Evolutionary conservation across 2,888 invertebrate species (phyloP), one percentile per base, ranked within the genome.

Genomic region (Troglohyphantes excavatus): DNA sequence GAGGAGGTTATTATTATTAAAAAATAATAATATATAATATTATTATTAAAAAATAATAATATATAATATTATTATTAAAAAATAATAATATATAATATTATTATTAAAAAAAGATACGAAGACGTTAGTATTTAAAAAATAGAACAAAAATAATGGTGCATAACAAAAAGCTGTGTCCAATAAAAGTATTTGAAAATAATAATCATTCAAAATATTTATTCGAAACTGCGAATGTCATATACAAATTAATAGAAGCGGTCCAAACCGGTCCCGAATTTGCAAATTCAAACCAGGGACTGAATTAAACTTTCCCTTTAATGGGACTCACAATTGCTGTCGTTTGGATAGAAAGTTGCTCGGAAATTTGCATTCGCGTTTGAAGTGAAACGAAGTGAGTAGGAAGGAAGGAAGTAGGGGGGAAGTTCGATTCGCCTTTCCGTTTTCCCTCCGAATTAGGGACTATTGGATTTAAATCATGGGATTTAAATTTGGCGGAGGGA

Each of bases 401-500:
- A 72, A 73, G 75, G 75, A 75, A 46, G 73, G 26, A 84, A 65
- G 59, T 11, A 21, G 23, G 19, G 46, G n/a, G 73, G 26, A 72
- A 82, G 27, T 68, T 76, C 39, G 70, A 33, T 43, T 13, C 65
- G 33, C 17, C 23, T 27, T 68, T 53, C 70, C 68, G 53, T 76
- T 76, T 85, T 68, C 75, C 65, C 21, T 19, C 53, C 17, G 68
- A 85, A 76, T 85, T 85, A 76, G 68, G 67, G 68, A 65, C 68
- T 85, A 76, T 85, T 85, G 76, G 68, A 85, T 85, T 85, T 76
- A 59, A 68, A 65, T 76, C 76, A 76, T 76, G 68, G 68, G 33
- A 85, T 85, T 85, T 76, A 70, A 85, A 78, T 85, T 85, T 76
- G 21, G 21, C 76, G 39, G 39, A 39, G 39, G 78, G 78, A 33